A percentile compares a stretch with the other conserved stretches of the same genome.
Evolutionary conservation across 2,113 vertebrate species (phyloP).

Genomic region (Clarias batrachus): DNA sequence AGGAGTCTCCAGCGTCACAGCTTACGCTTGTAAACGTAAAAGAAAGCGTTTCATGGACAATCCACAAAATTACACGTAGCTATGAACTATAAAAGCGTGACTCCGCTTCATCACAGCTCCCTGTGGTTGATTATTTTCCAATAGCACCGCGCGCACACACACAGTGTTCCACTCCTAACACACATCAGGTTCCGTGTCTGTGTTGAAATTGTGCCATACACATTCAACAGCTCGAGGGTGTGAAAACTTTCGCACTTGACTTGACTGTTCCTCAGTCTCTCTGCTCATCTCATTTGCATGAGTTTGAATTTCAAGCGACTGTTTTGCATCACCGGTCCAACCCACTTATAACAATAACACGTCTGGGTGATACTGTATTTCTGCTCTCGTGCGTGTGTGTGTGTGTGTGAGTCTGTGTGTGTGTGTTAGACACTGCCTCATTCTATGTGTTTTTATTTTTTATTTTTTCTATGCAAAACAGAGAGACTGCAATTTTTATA

Average conservation of each 20-base stretch:
- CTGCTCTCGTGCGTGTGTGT: background rate
- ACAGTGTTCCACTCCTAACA: no score
- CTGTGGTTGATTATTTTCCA: no score
- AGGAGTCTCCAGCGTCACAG: background rate
- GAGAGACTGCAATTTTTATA: background rate
- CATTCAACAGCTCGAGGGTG: background rate
- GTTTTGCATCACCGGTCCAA: background rate
- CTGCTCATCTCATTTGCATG: background rate
- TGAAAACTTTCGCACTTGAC: background rate
- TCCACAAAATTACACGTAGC: background rate
- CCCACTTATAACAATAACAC: background rate
- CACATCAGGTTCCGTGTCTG: no score
- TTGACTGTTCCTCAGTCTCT: background rate
- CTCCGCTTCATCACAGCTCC: no score
- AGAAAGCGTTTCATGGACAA: background rate
- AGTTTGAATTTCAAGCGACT: background rate
- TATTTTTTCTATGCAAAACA: background rate
- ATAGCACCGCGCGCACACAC: no score
- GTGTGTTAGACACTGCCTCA: background rate
- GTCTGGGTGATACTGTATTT: background rate
- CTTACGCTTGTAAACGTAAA: background rate
- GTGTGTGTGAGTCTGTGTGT: background rate
- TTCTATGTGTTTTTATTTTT: background rate
- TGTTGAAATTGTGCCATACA: no score
- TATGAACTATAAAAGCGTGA: background rate